Evolutionary conservation across 2,797 vertebrate genomes (phyloP).

Genomic region (Falco rusticolus): DNA sequence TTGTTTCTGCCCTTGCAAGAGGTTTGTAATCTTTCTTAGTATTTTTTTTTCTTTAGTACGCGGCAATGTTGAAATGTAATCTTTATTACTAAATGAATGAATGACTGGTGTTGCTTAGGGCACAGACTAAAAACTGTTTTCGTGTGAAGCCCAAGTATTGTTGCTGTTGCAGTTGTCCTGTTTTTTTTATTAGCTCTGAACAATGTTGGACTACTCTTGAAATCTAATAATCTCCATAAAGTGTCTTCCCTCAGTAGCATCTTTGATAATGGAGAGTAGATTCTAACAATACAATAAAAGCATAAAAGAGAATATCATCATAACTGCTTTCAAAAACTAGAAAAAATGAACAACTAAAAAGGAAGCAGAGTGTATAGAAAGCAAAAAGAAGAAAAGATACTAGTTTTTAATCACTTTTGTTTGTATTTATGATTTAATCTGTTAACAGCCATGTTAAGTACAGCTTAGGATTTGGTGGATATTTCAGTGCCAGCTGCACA

Average conservation of each 20-base stretch:
- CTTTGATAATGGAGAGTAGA: slow-evolving; percentile 11
- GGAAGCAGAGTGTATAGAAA: background rate
- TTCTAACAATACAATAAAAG: slow-evolving; percentile 16
- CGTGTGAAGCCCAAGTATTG: background rate
- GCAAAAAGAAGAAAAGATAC: background rate
- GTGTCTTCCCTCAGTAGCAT: background rate
- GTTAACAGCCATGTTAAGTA: background rate
- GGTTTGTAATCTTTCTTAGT: slow-evolving; percentile 9
- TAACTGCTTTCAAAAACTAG: background rate
- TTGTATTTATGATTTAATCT: slow-evolving; percentile 18
- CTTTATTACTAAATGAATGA: slow-evolving; percentile 41
- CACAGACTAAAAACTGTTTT: background rate
- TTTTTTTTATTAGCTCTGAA: slow-evolving; percentile 65
- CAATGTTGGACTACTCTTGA: slow-evolving; percentile 10
- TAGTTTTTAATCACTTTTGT: background rate
- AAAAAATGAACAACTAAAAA: background rate
- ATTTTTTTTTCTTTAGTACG: background rate
- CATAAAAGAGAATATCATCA: background rate
- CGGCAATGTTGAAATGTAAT: background rate
- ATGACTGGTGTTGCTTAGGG: slow-evolving; percentile 17
- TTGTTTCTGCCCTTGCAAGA: background rate
- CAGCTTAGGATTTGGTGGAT: background rate
- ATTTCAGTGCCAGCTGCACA: background rate
- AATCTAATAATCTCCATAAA: slow-evolving; percentile 50
- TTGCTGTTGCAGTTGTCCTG: slow-evolving; percentile 5